Conservation (phyloP, 2,797 vertebrate species). For the Hafferia zeledoni region DNA sequence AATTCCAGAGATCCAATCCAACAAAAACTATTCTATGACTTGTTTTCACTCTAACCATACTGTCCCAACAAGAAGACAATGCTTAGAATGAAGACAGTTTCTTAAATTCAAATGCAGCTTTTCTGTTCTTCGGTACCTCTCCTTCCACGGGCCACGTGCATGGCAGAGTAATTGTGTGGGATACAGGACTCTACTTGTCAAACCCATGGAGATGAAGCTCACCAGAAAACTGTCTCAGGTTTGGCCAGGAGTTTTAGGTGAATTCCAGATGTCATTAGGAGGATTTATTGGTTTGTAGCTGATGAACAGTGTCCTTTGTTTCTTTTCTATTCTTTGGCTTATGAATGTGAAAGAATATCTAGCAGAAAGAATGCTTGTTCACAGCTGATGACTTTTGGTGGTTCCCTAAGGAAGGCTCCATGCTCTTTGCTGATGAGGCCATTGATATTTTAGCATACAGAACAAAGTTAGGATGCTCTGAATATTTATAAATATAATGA, state of each 20-base stretch:
- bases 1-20: background rate
- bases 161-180: background rate
- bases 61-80: background rate
- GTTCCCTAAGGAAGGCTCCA: background rate
- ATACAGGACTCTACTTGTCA: background rate
- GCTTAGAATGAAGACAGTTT: background rate
- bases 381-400: background rate
- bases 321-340: background rate
- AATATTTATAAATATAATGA: background rate
- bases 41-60: background rate
- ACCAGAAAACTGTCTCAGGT: background rate
- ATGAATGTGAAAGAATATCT: background rate
- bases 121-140: background rate
- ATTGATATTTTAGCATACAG: background rate
- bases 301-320: background rate
- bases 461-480: background rate
- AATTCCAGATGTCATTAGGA: background rate
- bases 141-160: rapidly evolving
- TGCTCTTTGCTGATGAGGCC: background rate
- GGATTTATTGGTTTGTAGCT: background rate
- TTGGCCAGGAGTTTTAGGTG: background rate
- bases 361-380: background rate
- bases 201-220: background rate
- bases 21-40: background rate
- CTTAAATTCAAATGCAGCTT: background rate